A percentile compares a stretch with the other conserved stretches of the same genome.
phyloP scores from a whole-genome alignment of 1,140 invertebrate species.

The Lucilia cuprina region DNA sequence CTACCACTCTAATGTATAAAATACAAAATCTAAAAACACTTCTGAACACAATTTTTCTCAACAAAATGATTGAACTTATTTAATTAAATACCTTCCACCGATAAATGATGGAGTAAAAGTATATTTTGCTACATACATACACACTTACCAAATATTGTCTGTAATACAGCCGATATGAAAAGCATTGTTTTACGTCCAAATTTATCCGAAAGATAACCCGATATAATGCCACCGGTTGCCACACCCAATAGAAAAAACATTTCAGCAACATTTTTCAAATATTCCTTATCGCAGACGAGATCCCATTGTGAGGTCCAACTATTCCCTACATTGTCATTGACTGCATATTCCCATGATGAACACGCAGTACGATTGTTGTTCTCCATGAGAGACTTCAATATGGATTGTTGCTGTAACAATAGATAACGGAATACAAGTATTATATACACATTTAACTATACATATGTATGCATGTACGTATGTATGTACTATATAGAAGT shows the following conservation, averaged over 20 bases:
- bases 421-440: slow-evolving; percentile 13
- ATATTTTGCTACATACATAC: background rate
- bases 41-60: background rate
- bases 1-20: too few relatives aligned
- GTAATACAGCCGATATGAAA: slow-evolving; percentile 73
- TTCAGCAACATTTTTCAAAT: slow-evolving; percentile 71
- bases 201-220: slow-evolving; percentile 75
- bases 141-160: slow-evolving; percentile 69
- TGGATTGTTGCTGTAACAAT: slow-evolving; percentile 16
- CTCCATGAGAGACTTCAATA: slow-evolving; percentile 3
- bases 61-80: background rate
- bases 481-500: background rate
- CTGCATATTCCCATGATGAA: slow-evolving; percentile 73
- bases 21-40: background rate
- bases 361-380: slow-evolving; percentile 62
- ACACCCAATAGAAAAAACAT: slow-evolving; percentile 75
- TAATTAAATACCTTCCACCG: background rate
- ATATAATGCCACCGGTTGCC: slow-evolving; percentile 73
- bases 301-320: slow-evolving; percentile 74
- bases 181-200: slow-evolving; percentile 79
- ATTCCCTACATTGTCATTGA: slow-evolving; percentile 66
- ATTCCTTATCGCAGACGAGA: slow-evolving; percentile 71
- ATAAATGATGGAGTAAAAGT: too few relatives aligned
- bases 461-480: background rate
- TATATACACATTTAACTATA: background rate